Conservation (phyloP, 2,113 vertebrate species). For the Petromus typicus region DNA sequence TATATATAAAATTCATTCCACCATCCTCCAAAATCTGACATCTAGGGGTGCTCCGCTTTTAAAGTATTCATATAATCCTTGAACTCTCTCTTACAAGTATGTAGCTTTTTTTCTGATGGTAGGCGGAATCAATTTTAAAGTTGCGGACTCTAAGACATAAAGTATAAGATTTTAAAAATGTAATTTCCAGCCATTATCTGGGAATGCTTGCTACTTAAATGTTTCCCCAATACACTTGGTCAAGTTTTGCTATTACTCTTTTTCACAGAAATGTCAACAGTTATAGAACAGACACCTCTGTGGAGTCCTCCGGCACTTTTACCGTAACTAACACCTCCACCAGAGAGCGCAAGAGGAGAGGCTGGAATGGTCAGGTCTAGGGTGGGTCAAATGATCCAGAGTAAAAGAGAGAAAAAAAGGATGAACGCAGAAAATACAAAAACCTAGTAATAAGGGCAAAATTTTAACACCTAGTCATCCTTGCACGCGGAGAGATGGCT, state of each 20-base stretch:
- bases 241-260: background rate
- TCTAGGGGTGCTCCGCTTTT: background rate
- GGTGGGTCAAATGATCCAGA: background rate
- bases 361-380: background rate
- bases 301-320: background rate
- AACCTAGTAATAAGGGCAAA: background rate
- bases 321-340: background rate
- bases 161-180: background rate
- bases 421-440: background rate
- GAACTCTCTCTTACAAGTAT: background rate
- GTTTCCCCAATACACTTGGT: background rate
- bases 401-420: background rate
- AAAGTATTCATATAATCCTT: background rate
- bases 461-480: background rate
- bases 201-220: background rate
- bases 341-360: conserved; percentile 15
- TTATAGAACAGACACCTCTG: background rate
- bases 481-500: background rate
- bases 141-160: background rate
- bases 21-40: background rate
- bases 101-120: background rate
- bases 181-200: background rate
- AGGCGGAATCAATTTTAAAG: conserved; percentile 3
- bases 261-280: background rate
- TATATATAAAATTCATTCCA: background rate